Evolutionary conservation across 1,140 invertebrate genomes (phyloP).

Genomic region (Trinorchestia longiramus): DNA sequence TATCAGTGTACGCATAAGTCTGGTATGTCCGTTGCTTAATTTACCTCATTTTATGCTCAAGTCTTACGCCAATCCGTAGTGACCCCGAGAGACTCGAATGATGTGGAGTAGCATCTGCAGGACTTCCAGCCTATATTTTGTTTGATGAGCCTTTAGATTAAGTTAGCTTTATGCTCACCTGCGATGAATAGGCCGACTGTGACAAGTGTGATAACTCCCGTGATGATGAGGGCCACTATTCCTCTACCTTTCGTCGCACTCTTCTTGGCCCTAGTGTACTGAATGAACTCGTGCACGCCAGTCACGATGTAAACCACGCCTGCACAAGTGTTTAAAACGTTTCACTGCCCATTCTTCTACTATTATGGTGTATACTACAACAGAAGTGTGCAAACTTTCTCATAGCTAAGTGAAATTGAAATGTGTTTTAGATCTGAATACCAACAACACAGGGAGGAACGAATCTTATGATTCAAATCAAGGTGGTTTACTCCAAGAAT

Average conservation of each 20-base stretch:
- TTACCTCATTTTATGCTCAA: too few relatives aligned
- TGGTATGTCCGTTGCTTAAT: too few relatives aligned
- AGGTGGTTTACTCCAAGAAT: not conserved
- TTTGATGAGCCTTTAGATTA: not conserved
- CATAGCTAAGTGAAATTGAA: not conserved
- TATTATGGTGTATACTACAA: not conserved
- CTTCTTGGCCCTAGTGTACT: not conserved
- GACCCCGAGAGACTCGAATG: too few relatives aligned
- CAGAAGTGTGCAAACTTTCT: not conserved
- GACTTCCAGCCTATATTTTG: too few relatives aligned
- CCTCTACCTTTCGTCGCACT: not conserved
- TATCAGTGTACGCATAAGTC: too few relatives aligned
- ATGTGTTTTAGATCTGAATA: not conserved
- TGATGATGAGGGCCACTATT: conserved; percentile 1
- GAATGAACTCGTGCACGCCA: conserved; percentile 26
- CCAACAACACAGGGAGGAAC: not conserved
- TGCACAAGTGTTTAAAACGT: not conserved
- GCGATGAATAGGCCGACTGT: conserved; percentile 27
- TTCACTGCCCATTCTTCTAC: not conserved
- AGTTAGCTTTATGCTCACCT: not conserved
- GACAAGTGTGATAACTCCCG: not conserved
- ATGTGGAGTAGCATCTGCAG: too few relatives aligned
- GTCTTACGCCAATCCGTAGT: too few relatives aligned
- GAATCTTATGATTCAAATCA: not conserved
- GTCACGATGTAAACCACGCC: conserved; percentile 19